Conservation (phyloP, 2,888 invertebrate species). For the Eugnorisma glareosa region DNA sequence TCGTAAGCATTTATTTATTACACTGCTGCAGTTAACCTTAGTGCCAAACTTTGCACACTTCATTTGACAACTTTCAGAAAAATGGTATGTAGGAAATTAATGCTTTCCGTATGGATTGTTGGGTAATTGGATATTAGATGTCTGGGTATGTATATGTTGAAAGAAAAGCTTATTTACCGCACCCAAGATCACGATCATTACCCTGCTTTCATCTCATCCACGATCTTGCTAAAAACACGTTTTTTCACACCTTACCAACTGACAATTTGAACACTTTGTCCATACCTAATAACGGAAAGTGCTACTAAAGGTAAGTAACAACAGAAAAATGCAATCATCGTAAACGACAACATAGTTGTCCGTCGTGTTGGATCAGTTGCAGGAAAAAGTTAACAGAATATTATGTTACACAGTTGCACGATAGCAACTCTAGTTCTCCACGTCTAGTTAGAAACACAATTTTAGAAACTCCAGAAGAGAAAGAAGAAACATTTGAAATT, state of each 20-base stretch:
- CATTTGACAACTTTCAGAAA: neutral
- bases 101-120: neutral
- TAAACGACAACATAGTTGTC: slow-evolving; percentile 22
- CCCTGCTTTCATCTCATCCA: neutral
- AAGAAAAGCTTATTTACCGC: too few relatives aligned
- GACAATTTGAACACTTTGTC: neutral
- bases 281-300: neutral
- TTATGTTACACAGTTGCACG: slow-evolving; percentile 26
- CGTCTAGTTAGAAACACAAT: slow-evolving; percentile 16
- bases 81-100: neutral
- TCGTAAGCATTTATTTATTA: neutral
- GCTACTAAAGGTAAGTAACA: neutral
- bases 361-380: slow-evolving; percentile 5
- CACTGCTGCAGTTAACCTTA: neutral
- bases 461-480: slow-evolving; percentile 21
- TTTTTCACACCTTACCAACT: neutral
- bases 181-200: neutral
- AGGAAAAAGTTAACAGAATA: slow-evolving; percentile 28
- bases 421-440: neutral
- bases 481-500: slow-evolving; percentile 31
- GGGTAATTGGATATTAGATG: neutral
- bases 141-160: neutral
- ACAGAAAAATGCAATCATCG: slow-evolving; percentile 16
- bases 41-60: neutral
- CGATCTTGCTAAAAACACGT: neutral